Evolutionary conservation across 1,140 invertebrate species (phyloP), one percentile per base, ranked within the genome.

Genomic region (Pseudoatta argentina): DNA sequence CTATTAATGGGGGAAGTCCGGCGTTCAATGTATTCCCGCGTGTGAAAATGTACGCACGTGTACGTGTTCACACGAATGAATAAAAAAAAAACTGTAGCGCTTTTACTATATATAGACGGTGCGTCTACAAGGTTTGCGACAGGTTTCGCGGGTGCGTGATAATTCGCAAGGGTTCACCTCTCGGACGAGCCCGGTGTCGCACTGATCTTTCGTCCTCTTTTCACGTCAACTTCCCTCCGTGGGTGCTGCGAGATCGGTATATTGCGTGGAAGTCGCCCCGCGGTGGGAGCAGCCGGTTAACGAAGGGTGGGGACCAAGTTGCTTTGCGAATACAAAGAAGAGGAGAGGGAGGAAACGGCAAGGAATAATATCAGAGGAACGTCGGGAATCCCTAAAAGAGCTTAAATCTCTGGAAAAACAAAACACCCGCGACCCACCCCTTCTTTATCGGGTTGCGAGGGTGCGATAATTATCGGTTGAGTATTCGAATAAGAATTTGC

Each of bases 151-250:
- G 30, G 64, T 24, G 57, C 69, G 18, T 44, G n/a, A 24, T 44
- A 85, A 39, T 10, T 44, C 16, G 48, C n/a, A 78, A 48, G 48
- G 73, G 61, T n/a, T 78, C 61, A 61, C 18, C 61, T 24, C 73
- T 16, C 61, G 53, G 73, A 75, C 72, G 78, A 55, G 18, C 64
- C 55, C 55, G 27, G 39, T 63, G 79, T 89, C 72, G 59, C 85
- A 89, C 88, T 89, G 88, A 87, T 86, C 72, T 73, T 87, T 63
- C 85, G 82, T 89, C 63, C 87, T 82, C 59, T 89, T 72, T 73
- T 83, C 61, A 7, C 78, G n/a, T 66, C 16, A 78, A 83, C 88
- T 89, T 89, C 79, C 78, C 71, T 89, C 71, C 27, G 67, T 59
- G 73, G 57, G 59, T 78, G 75, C 76, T 69, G 57, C 51, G 59